A percentile compares a stretch with the other conserved stretches of the same genome.
These are phyloP conservation scores for Zygaena filipendulae DNA, from an alignment of 2,888 invertebrate species.

Conservation along the genomic window DNA sequence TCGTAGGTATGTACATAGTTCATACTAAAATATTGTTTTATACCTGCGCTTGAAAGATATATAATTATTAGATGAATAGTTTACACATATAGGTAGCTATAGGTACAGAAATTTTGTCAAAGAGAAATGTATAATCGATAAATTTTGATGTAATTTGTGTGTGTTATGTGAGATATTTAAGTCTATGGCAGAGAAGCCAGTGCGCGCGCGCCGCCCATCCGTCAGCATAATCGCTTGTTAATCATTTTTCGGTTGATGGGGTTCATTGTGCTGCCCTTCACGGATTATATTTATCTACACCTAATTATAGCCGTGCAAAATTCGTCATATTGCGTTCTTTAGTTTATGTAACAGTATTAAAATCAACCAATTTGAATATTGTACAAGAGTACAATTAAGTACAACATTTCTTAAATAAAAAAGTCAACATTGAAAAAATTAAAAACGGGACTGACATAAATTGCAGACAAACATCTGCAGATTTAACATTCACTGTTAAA, in stretches of 20 bases:
- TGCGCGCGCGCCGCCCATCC: slow-evolving; percentile 55
- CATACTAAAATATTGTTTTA: too few relatives aligned
- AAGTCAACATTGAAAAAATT: too few relatives aligned
- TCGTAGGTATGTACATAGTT: too few relatives aligned
- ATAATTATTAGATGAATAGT: too few relatives aligned
- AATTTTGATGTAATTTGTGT: too few relatives aligned
- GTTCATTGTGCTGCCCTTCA: slow-evolving; percentile 52
- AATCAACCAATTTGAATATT: neutral
- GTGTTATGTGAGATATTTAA: slow-evolving; percentile 17
- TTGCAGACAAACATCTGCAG: too few relatives aligned
- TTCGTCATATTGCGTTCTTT: slow-evolving; percentile 29
- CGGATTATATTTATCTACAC: slow-evolving; percentile 50
- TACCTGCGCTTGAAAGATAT: too few relatives aligned
- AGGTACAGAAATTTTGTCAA: too few relatives aligned
- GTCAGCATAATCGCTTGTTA: slow-evolving; percentile 65
- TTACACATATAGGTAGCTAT: too few relatives aligned
- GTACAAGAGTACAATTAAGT: neutral
- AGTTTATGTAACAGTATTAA: neutral
- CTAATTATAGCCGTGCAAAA: slow-evolving; percentile 45
- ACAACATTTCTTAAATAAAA: neutral
- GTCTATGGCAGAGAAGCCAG: slow-evolving; percentile 54
- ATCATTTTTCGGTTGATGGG: slow-evolving; percentile 67
- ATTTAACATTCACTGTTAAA: too few relatives aligned
- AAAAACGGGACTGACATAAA: too few relatives aligned
- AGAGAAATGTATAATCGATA: too few relatives aligned